These are phyloP conservation scores for Jaculus jaculus DNA, from an alignment of 2,113 vertebrate genomes.

Conservation along the genomic window DNA sequence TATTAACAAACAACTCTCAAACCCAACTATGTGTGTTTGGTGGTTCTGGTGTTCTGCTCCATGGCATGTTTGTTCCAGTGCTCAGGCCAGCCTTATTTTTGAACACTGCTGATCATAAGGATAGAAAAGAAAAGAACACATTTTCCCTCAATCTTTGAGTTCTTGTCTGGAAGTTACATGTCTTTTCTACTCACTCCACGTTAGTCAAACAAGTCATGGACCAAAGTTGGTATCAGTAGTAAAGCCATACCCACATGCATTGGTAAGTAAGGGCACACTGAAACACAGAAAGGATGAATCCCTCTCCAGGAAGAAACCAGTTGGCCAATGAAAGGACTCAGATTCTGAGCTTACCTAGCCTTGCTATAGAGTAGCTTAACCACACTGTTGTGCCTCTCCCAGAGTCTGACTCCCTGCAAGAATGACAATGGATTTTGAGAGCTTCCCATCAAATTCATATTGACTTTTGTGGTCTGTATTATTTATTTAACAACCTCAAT, in stretches of 20 bases:
- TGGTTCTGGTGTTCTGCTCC: neutral
- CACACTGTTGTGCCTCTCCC: neutral
- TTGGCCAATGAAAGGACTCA: neutral
- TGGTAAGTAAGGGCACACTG: neutral
- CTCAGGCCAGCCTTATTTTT: neutral
- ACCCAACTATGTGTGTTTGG: neutral
- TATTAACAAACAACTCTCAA: neutral
- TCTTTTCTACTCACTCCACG: neutral
- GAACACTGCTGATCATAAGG: neutral
- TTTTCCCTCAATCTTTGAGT: neutral
- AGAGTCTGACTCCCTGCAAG: neutral
- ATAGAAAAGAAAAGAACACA: neutral
- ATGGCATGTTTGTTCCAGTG: neutral
- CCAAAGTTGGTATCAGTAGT: neutral
- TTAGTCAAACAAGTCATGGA: neutral
- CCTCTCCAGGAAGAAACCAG: neutral
- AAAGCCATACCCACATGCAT: neutral
- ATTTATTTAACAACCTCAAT: neutral
- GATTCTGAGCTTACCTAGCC: neutral
- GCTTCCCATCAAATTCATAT: neutral
- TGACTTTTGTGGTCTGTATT: neutral
- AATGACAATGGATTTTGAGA: slow-evolving; percentile 23
- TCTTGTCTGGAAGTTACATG: neutral
- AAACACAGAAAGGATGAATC: neutral
- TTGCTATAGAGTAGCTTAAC: neutral